phyloP scores from a whole-genome alignment of 92 coral and sea anemone genomes.

The Epizoanthus illoricatus region DNA sequence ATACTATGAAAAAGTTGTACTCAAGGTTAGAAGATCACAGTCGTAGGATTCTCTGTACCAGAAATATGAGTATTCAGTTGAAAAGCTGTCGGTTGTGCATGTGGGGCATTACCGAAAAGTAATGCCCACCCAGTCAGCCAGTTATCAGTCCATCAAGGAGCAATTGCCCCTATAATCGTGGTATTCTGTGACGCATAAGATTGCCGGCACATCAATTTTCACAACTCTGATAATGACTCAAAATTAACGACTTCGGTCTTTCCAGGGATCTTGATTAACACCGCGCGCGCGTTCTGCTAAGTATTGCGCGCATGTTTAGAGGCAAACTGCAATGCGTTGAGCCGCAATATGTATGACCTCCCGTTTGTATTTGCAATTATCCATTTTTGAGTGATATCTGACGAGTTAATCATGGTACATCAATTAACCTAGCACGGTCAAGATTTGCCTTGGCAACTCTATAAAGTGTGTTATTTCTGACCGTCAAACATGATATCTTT shows the following conservation, averaged over 20 bases:
- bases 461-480: conserved; percentile 18
- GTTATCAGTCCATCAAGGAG: conserved; percentile 40
- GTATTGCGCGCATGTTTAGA: too few relatives aligned
- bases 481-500: conserved; percentile 33
- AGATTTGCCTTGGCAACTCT: conserved; percentile 42
- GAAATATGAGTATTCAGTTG: conserved; percentile 7
- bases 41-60: background rate
- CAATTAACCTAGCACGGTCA: conserved; percentile 33
- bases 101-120: conserved; percentile 13
- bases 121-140: conserved; percentile 40
- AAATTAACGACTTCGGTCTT: background rate
- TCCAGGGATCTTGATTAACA: too few relatives aligned
- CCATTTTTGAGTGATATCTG: conserved; percentile 13
- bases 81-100: conserved; percentile 21
- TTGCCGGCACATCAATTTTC: conserved; percentile 39
- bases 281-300: too few relatives aligned
- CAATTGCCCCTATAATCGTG: conserved; percentile 40
- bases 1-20: background rate
- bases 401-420: conserved; percentile 34
- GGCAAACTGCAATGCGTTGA: too few relatives aligned
- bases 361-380: conserved; percentile 23
- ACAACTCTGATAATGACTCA: conserved; percentile 12
- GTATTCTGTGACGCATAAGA: conserved; percentile 33
- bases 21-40: background rate
- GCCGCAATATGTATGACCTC: background rate